Conservation (phyloP, 1,140 invertebrate species). For the Zaprionus davidi region DNA sequence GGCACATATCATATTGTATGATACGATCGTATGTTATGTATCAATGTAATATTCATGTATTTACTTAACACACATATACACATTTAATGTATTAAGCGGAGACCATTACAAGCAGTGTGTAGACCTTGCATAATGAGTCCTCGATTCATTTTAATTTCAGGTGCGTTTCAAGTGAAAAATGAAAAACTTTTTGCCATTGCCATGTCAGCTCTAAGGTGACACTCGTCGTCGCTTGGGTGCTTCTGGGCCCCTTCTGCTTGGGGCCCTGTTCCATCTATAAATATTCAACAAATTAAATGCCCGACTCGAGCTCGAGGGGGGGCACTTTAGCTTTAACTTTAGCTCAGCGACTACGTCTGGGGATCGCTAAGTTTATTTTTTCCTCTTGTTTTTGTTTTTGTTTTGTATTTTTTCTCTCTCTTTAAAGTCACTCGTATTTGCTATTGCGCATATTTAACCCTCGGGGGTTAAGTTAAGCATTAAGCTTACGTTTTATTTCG, state of each 20-base stretch:
- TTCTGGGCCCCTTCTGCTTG: neutral
- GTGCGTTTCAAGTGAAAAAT: conserved; percentile 40
- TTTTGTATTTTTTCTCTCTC: neutral
- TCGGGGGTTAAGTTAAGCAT: conserved; percentile 78
- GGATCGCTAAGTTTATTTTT: conserved; percentile 27
- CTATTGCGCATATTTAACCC: conserved; percentile 79
- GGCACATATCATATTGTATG: conserved; percentile 61
- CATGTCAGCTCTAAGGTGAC: conserved; percentile 68
- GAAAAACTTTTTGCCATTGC: conserved; percentile 37
- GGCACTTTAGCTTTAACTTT: conserved; percentile 31
- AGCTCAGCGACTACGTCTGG: conserved; percentile 3
- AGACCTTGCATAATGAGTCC: conserved; percentile 44
- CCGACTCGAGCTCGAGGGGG: conserved; percentile 16
- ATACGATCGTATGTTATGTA: conserved; percentile 1
- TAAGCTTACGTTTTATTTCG: conserved; percentile 69
- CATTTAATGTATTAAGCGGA: conserved; percentile 17
- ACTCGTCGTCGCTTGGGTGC: conserved; percentile 18
- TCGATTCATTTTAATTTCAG: conserved; percentile 29
- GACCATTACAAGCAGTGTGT: conserved; percentile 14
- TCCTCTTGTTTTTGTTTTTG: conserved; percentile 4
- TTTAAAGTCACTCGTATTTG: conserved; percentile 59
- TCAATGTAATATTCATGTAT: conserved; percentile 1
- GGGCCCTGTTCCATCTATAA: conserved; percentile 50
- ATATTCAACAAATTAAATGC: conserved; percentile 72
- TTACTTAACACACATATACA: neutral